Conservation (phyloP, 2,113 vertebrate genomes). For the Leucopsar rothschildi region DNA sequence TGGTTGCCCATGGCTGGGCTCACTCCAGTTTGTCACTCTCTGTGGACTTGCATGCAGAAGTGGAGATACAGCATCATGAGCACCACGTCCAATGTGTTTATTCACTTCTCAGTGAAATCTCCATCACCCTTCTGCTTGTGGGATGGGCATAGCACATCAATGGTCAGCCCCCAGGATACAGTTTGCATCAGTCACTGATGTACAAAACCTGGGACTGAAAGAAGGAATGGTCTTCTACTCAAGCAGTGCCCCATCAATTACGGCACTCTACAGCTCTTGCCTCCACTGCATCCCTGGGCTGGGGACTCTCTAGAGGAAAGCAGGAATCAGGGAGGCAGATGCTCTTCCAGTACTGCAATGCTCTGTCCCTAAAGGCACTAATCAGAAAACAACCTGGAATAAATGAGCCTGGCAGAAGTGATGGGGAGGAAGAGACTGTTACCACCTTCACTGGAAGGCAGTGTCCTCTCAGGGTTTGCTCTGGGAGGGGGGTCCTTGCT, state of each 20-base stretch:
- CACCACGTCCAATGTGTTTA: not conserved
- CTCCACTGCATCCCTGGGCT: accelerated
- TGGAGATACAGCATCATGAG: not conserved
- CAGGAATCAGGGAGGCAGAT: not conserved
- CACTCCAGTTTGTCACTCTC: not conserved
- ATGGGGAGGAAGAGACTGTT: not conserved
- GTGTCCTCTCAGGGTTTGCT: accelerated
- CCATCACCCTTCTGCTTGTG: not conserved
- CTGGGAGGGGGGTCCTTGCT: not conserved
- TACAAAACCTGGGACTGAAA: not conserved
- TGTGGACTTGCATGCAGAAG: not conserved
- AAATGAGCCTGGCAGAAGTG: not conserved
- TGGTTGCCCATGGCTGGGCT: accelerated
- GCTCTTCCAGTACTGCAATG: not conserved
- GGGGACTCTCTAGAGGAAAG: not conserved
- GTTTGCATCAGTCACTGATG: not conserved
- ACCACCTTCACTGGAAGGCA: not conserved
- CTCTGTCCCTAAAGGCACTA: not conserved
- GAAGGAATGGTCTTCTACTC: not conserved
- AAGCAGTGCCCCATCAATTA: not conserved
- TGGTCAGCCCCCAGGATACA: too few relatives aligned
- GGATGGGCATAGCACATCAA: not conserved
- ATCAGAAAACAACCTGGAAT: not conserved
- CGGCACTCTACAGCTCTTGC: not conserved
- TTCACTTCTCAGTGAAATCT: not conserved